These are phyloP conservation scores for Pomatostomus ruficeps DNA, from an alignment of 2,113 vertebrate genomes.

Conservation along the genomic window DNA sequence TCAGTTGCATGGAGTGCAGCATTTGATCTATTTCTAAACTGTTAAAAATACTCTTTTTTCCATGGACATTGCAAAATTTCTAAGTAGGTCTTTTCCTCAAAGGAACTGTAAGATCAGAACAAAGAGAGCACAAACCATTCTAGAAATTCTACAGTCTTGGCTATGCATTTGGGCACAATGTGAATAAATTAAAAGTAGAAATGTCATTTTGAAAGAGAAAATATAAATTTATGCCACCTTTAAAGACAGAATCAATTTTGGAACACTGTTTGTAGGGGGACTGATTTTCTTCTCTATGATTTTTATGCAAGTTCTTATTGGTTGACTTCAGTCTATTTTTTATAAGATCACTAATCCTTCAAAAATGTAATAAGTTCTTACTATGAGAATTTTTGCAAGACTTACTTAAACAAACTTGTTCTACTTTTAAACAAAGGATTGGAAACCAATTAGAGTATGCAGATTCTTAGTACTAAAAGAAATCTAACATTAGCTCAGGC, in stretches of 20 bases:
- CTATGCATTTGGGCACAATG: background rate
- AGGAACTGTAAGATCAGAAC: background rate
- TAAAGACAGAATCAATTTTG: background rate
- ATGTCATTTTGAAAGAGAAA: background rate
- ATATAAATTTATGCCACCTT: background rate
- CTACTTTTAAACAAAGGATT: background rate
- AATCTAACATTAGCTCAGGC: background rate
- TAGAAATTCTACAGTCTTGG: background rate
- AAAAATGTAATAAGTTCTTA: background rate
- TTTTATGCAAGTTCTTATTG: background rate
- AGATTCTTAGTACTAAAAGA: background rate
- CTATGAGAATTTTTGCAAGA: background rate
- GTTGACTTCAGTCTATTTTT: background rate
- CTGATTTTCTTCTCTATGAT: background rate
- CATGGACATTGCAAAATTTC: background rate
- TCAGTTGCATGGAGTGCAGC: background rate
- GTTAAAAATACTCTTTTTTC: conserved; percentile 24
- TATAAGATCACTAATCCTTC: background rate
- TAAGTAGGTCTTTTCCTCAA: conserved; percentile 10
- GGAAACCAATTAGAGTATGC: background rate
- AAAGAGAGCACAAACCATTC: background rate
- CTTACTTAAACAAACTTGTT: background rate
- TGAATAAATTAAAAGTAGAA: background rate
- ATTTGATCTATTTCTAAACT: conserved; percentile 41
- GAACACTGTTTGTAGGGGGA: background rate